These are phyloP conservation scores for Physocephala rufipes DNA, from an alignment of 2,888 invertebrate genomes.

Conservation along the genomic window DNA sequence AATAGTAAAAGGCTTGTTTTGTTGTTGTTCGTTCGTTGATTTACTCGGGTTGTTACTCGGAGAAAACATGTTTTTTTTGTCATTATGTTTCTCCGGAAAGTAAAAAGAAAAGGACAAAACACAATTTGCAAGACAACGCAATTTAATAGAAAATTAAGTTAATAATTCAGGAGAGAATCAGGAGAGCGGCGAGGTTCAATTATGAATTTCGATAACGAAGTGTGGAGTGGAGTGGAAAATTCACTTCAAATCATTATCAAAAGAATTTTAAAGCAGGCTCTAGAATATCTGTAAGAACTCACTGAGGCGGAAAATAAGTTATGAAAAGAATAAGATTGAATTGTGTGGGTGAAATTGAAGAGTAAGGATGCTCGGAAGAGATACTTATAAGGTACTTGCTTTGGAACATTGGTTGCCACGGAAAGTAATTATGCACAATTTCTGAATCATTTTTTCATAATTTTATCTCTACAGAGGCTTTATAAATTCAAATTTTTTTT, in stretches of 20 bases:
- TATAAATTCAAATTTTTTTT: neutral
- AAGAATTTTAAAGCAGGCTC: no score
- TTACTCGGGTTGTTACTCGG: no score
- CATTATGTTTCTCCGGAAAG: neutral
- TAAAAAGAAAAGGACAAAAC: constrained; percentile 15
- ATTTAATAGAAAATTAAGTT: constrained; percentile 38
- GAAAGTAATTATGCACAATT: neutral
- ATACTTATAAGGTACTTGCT: no score
- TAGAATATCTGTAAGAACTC: no score
- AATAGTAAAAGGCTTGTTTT: constrained; percentile 16
- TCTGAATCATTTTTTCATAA: neutral
- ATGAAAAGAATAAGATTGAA: no score
- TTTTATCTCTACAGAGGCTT: neutral
- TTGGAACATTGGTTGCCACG: neutral
- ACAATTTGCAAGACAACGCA: constrained; percentile 8
- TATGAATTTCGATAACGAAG: no score
- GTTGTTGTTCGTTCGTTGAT: neutral
- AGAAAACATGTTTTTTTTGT: no score
- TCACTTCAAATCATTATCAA: neutral
- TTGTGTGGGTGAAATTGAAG: no score
- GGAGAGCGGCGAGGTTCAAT: no score
- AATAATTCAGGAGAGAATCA: constrained; percentile 40
- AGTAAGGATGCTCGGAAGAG: no score
- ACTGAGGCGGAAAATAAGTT: no score
- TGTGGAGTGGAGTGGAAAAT: no score